A percentile compares a stretch with the other conserved stretches of the same genome.
These are phyloP conservation scores for Brachionus paranguensis DNA, from an alignment of 1,140 invertebrate species.

Conservation along the genomic window DNA sequence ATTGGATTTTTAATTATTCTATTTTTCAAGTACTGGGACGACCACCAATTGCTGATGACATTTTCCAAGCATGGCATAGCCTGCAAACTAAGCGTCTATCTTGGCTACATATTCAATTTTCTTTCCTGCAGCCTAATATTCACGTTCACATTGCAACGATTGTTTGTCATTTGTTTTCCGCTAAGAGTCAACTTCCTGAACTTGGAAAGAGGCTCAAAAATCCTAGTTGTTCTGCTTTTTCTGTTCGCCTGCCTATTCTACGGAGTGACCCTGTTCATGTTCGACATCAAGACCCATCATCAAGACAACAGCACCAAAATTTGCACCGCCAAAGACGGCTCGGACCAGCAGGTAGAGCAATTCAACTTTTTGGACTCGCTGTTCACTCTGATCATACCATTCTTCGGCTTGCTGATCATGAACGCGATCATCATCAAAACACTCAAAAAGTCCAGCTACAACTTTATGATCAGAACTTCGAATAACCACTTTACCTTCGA, in stretches of 20 bases:
- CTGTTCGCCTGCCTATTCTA: neutral
- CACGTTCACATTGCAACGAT: constrained; percentile 30
- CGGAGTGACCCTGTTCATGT: neutral
- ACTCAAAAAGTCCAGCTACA: constrained; percentile 17
- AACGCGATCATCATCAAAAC: constrained; percentile 28
- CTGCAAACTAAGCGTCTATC: constrained; percentile 25
- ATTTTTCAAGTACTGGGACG: constrained; percentile 5
- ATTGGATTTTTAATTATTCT: constrained; percentile 4
- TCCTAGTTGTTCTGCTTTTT: neutral
- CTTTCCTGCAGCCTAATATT: constrained; percentile 10
- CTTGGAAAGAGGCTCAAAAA: constrained; percentile 10
- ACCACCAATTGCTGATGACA: neutral
- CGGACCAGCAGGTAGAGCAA: neutral
- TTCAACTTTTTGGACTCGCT: constrained; percentile 26
- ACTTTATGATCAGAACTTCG: neutral
- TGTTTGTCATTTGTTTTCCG: constrained; percentile 38
- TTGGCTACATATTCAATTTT: constrained; percentile 30
- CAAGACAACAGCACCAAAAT: neutral
- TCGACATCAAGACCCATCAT: neutral
- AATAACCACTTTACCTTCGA: constrained; percentile 10
- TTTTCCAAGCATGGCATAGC: neutral
- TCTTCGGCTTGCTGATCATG: constrained; percentile 32
- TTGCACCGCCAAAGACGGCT: neutral
- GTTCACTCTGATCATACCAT: constrained; percentile 30
- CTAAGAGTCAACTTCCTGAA: neutral